A percentile compares a stretch with the other conserved stretches of the same genome.
phyloP scores from a whole-genome alignment of 2,888 invertebrate species.

The Drosophila differens region DNA sequence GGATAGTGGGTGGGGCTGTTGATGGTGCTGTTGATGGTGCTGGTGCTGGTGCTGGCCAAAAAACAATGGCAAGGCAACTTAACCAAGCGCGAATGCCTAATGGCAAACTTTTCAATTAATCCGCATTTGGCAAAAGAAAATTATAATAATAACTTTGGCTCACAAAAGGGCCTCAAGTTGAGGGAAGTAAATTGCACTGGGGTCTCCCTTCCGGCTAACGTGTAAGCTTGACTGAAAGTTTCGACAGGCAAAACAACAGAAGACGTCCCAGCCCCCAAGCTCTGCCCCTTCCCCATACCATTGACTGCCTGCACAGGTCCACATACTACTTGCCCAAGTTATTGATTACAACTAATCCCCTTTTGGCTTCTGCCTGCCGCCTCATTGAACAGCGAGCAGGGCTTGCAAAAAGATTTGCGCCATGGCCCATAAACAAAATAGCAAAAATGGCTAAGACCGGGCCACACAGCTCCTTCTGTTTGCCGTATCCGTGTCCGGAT shows the following conservation, averaged over 20 bases:
- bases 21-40: not conserved
- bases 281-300: not conserved
- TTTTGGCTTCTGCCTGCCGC: slow-evolving; percentile 78
- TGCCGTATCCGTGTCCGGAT: slow-evolving; percentile 46
- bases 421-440: slow-evolving; percentile 72
- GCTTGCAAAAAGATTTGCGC: slow-evolving; percentile 64
- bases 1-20: not conserved
- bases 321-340: slow-evolving; percentile 67
- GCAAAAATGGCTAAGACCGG: slow-evolving; percentile 60
- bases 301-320: slow-evolving; percentile 3
- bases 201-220: slow-evolving; percentile 10
- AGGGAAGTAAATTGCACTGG: slow-evolving; percentile 15
- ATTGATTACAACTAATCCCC: slow-evolving; percentile 82
- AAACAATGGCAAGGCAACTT: slow-evolving; percentile 54
- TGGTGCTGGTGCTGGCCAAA: not conserved
- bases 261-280: not conserved
- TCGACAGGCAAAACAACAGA: slow-evolving; percentile 71
- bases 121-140: slow-evolving; percentile 71
- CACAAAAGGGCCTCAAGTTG: slow-evolving; percentile 20
- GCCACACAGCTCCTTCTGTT: slow-evolving; percentile 6
- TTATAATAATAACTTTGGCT: slow-evolving; percentile 74
- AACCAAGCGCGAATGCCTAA: slow-evolving; percentile 77
- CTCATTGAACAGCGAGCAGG: slow-evolving; percentile 72
- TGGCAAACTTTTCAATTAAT: slow-evolving; percentile 80
- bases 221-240: slow-evolving; percentile 61